These are phyloP conservation scores for Drosophila paracracens DNA, from an alignment of 2,888 invertebrate species.

Conservation along the genomic window DNA sequence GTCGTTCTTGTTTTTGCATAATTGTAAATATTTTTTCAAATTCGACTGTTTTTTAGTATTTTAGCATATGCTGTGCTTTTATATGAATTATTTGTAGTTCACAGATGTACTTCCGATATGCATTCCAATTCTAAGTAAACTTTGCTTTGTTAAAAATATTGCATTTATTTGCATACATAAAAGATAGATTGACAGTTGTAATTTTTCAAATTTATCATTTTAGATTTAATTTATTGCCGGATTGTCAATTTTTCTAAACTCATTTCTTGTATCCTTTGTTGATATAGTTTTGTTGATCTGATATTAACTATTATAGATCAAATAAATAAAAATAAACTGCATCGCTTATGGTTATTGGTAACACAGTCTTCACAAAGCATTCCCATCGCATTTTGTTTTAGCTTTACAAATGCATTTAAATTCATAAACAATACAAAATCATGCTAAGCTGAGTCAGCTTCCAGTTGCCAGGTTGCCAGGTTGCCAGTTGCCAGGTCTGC, in stretches of 20 bases:
- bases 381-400: slow-evolving; percentile 18
- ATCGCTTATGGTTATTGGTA: background rate
- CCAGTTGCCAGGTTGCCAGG: background rate
- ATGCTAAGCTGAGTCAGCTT: slow-evolving; percentile 16
- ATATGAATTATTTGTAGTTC: background rate
- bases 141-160: background rate
- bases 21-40: background rate
- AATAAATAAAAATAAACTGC: background rate
- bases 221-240: background rate
- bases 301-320: background rate
- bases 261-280: background rate
- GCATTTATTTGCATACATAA: background rate
- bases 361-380: background rate
- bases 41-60: background rate
- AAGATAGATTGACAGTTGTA: background rate
- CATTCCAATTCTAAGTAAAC: background rate
- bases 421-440: slow-evolving; percentile 30
- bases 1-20: rapidly evolving
- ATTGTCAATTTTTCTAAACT: no score
- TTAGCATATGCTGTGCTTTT: background rate
- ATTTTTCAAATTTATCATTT: background rate
- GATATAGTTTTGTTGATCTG: background rate
- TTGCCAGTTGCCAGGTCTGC: background rate
- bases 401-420: slow-evolving; percentile 31
- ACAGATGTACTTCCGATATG: background rate